Evolutionary conservation across 2,113 vertebrate genomes (phyloP).

Genomic region (Mormyrus lacerda): DNA sequence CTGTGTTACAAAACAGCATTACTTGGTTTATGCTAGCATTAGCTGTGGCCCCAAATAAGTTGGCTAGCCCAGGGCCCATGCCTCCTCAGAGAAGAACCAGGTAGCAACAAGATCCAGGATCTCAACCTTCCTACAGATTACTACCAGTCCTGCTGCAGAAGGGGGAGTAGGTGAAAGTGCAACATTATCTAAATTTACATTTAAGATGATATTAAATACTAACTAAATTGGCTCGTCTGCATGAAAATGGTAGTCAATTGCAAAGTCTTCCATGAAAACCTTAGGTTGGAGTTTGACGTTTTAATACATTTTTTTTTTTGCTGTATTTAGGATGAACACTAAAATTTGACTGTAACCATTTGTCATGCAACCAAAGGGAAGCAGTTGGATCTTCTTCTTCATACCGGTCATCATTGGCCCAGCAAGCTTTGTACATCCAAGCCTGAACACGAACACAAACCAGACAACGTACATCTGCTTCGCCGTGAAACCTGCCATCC

Average conservation of each 20-base stretch:
- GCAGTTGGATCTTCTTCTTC: not conserved
- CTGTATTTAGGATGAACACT: not conserved
- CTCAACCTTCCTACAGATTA: not conserved
- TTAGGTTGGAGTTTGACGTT: not conserved
- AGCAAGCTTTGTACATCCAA: not conserved
- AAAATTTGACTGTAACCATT: not conserved
- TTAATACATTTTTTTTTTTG: not conserved
- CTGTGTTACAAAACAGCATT: too few relatives aligned
- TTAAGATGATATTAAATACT: not conserved
- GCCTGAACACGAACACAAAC: not conserved
- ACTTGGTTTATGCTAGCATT: too few relatives aligned
- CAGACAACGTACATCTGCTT: not conserved
- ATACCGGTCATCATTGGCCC: not conserved
- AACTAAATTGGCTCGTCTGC: not conserved
- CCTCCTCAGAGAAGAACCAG: not conserved
- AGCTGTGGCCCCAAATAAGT: too few relatives aligned
- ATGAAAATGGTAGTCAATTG: not conserved
- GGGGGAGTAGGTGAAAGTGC: not conserved
- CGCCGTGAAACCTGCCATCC: not conserved
- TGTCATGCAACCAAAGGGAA: not conserved
- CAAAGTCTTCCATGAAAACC: not conserved
- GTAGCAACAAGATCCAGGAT: not conserved
- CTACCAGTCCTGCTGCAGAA: not conserved
- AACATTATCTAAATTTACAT: not conserved
- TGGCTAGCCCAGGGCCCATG: too few relatives aligned